A percentile compares a stretch with the other conserved stretches of the same genome.
Evolutionary conservation across 2,797 vertebrate species (phyloP).

Genomic region (Heterohyrax brucei): DNA sequence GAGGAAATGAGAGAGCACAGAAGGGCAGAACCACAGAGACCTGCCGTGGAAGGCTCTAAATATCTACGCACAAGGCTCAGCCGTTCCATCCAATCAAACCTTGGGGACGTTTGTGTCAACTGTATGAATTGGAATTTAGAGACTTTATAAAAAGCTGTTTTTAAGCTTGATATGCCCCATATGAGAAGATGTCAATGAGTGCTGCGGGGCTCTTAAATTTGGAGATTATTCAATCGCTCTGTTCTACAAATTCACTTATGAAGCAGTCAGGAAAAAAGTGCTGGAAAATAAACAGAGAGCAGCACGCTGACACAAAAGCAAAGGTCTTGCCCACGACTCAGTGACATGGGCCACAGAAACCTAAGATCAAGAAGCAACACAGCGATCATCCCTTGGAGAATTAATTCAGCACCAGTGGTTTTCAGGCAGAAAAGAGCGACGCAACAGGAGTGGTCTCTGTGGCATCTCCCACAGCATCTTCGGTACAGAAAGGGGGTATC

Average conservation of each 20-base stretch:
- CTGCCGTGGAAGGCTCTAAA: neutral
- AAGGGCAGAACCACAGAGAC: neutral
- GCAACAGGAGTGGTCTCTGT: neutral
- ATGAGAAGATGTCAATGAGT: slow-evolving; percentile 72
- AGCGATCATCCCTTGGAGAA: slow-evolving; percentile 5
- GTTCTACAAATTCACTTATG: slow-evolving; percentile 69
- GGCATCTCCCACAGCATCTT: neutral
- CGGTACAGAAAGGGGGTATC: neutral
- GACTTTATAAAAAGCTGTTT: slow-evolving; percentile 77
- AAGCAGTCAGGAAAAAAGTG: slow-evolving; percentile 54
- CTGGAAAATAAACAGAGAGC: slow-evolving; percentile 73
- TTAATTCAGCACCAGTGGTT: neutral
- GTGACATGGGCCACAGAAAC: neutral
- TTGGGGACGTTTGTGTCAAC: neutral
- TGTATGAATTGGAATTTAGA: slow-evolving; percentile 74
- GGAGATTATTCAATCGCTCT: slow-evolving; percentile 72
- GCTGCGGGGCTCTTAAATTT: slow-evolving; percentile 68
- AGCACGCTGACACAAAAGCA: slow-evolving; percentile 44
- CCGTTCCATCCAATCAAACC: slow-evolving; percentile 17
- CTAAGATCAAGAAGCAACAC: neutral
- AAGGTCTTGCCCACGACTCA: slow-evolving; percentile 2
- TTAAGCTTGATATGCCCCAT: slow-evolving; percentile 70
- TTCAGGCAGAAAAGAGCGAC: slow-evolving; percentile 31
- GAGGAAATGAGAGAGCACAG: slow-evolving; percentile 2
- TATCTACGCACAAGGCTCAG: neutral